phyloP scores from a whole-genome alignment of 1,140 invertebrate species.

The Semibalanus balanoides region DNA sequence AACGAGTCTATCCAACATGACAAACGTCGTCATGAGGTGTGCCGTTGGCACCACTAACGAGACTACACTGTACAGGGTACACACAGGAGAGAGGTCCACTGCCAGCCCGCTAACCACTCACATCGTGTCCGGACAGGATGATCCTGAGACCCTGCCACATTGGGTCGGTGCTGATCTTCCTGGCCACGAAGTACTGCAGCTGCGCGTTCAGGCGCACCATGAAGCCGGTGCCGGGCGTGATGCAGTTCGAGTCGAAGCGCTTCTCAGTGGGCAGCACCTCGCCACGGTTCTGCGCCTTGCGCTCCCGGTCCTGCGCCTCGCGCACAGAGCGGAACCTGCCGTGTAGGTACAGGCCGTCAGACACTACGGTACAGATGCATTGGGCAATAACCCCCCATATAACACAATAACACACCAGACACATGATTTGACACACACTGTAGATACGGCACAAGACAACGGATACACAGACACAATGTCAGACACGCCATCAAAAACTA shows the following conservation, averaged over 20 bases:
- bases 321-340: constrained; percentile 67
- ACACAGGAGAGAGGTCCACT: too few relatives aligned
- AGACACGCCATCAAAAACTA: too few relatives aligned
- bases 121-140: constrained; percentile 69
- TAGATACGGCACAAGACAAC: too few relatives aligned
- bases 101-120: constrained; percentile 25
- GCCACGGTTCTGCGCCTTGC: constrained; percentile 47
- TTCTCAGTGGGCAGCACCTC: constrained; percentile 33
- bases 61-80: too few relatives aligned
- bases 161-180: constrained; percentile 69
- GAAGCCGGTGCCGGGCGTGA: constrained; percentile 84
- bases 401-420: too few relatives aligned
- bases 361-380: too few relatives aligned
- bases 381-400: too few relatives aligned
- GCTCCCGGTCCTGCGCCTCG: constrained; percentile 62
- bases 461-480: too few relatives aligned
- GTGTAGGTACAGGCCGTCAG: not conserved
- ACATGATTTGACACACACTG: too few relatives aligned
- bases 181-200: constrained; percentile 70
- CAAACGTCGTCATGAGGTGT: too few relatives aligned
- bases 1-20: too few relatives aligned
- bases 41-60: too few relatives aligned
- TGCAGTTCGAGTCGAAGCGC: constrained; percentile 90
- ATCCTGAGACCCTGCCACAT: constrained; percentile 61
- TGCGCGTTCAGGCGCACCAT: constrained; percentile 75